Conservation (phyloP, 2,888 invertebrate genomes). For the Eucera pruinosa region DNA sequence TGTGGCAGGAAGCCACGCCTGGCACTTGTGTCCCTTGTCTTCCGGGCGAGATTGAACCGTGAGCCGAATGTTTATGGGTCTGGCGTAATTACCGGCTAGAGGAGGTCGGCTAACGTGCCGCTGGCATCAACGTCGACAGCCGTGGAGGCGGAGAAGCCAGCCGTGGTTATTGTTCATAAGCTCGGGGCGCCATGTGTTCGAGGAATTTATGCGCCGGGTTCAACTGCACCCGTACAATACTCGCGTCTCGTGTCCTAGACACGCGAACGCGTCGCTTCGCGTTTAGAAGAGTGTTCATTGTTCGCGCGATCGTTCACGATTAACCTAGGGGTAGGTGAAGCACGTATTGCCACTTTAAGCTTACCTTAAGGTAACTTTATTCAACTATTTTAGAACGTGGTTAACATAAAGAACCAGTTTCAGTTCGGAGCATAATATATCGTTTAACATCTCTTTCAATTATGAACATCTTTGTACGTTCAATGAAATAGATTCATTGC, state of each 20-base stretch:
- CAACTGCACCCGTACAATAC: slow-evolving; percentile 48
- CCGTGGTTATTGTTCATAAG: slow-evolving; percentile 82
- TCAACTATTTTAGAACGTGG: too few species aligned
- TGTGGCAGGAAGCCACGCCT: slow-evolving; percentile 53
- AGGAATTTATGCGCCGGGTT: slow-evolving; percentile 80
- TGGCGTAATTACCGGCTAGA: slow-evolving; percentile 79
- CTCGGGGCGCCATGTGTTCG: slow-evolving; percentile 79
- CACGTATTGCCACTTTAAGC: too few species aligned
- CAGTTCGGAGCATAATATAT: too few species aligned
- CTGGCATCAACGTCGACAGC: slow-evolving; percentile 55
- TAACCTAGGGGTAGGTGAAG: too few species aligned
- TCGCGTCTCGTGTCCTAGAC: slow-evolving; percentile 40
- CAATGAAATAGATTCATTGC: too few species aligned
- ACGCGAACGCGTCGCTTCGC: too few species aligned
- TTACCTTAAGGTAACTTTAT: too few species aligned
- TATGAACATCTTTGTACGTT: too few species aligned
- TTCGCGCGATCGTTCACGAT: too few species aligned
- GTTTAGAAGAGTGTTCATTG: too few species aligned
- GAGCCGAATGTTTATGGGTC: slow-evolving; percentile 78
- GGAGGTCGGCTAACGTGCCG: slow-evolving; percentile 71
- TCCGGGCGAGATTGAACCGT: slow-evolving; percentile 76
- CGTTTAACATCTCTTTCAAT: too few species aligned
- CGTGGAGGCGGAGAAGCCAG: slow-evolving; percentile 39
- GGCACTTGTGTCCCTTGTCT: slow-evolving; percentile 54
- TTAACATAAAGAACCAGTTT: too few species aligned